Percentiles rank a stretch among this genome's conserved stretches.
Conservation (phyloP, 2,113 vertebrate species). For the Orthonyx spaldingii region DNA sequence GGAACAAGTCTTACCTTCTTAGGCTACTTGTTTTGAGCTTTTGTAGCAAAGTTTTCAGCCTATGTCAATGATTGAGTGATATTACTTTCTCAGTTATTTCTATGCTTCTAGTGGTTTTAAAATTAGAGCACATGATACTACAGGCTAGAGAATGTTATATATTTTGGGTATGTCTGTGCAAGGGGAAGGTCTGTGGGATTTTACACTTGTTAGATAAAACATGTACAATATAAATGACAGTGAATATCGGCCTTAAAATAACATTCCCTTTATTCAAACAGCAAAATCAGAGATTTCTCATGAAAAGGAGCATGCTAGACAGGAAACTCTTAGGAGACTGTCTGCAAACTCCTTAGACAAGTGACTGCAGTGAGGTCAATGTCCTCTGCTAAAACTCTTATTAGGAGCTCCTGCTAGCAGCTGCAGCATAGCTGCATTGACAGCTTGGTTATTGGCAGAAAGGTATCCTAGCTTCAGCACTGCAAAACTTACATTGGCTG, state of each 20-base stretch:
- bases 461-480: neutral
- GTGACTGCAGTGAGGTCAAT: neutral
- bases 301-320: neutral
- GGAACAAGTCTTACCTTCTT: neutral
- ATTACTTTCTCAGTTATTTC: neutral
- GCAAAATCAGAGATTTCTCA: neutral
- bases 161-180: neutral
- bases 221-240: neutral
- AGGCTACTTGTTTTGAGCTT: neutral
- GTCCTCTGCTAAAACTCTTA: neutral
- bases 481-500: accelerated
- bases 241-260: neutral
- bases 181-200: neutral
- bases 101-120: neutral
- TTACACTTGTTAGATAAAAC: neutral
- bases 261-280: neutral
- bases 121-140: neutral
- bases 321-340: neutral
- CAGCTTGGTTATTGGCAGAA: neutral
- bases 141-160: neutral
- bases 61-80: neutral
- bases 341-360: neutral
- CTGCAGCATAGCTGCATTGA: neutral
- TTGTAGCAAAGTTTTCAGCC: neutral
- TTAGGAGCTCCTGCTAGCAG: neutral